Evolutionary conservation across 35 echinoderm and acorn worm genomes (phyloP), one percentile per base, ranked within the genome.

Genomic region (Ophiothrix spiculata): DNA sequence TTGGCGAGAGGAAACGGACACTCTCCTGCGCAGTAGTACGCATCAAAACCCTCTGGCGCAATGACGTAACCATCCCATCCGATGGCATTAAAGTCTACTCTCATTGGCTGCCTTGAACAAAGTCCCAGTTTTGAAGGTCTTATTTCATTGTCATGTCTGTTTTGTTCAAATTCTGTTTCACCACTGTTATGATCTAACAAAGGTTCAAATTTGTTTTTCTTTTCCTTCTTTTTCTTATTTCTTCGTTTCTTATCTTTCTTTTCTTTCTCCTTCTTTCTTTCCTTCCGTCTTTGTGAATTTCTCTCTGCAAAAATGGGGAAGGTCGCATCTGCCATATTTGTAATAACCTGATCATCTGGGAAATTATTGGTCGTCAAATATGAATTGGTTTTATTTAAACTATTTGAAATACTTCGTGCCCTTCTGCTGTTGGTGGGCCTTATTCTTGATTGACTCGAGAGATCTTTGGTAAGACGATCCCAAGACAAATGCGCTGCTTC

Each of bases 11-110:
- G 95, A 40, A 98, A 98, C 25, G 85, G 75, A 42, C 95, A 98
- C 23, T 88, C 81, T 31, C 91, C 95, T 0, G 85, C 73, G 82
- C 95, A 98, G 69, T 98, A 94, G 83, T 88, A 98, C 8, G 95
- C 95, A 46, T 94, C 75, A 75, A 91, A 98, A 6, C 80, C 85
- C 17, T 76, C 83, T 32, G 95, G 95, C 28, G 95, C 95, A 23
- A 98, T 93, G 32, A 98, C 90, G 88, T 93, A 94, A 31, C 89
- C 88, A 80, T 94, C 91, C 95, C 95, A 98, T 6, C 92, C 88
- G 35, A 94, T 86, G 1, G 86, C 85, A 41, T 79, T 74, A 38
- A 98, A 98, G 42, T 83, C 88, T 15, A 93, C 91, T 34, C 86
- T 79, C 77, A 98, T 90, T 23, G 81, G 33, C 56, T 94, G 91